Percentiles rank a stretch among this genome's conserved stretches.
Conservation (phyloP, 2,797 vertebrate species). For the Lemur catta region DNA sequence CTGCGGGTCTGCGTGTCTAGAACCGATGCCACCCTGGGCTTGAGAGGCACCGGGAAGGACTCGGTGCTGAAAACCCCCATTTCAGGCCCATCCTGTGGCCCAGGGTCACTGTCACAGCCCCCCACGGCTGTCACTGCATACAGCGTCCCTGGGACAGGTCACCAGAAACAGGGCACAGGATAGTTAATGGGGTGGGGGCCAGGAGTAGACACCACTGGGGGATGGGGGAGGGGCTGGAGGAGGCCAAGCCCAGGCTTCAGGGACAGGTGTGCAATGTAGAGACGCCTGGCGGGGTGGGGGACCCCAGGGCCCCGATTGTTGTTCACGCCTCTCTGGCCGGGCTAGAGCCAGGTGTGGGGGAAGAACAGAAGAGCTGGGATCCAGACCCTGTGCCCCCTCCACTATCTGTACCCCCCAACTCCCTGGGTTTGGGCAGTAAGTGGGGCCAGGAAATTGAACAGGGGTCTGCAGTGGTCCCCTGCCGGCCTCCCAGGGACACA, state of each 20-base stretch:
- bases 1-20: neutral
- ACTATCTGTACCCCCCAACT: neutral
- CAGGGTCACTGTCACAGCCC: accelerated
- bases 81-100: neutral
- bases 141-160: neutral
- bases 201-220: neutral
- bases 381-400: neutral
- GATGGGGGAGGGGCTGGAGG: neutral
- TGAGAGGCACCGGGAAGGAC: neutral
- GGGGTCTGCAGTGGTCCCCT: neutral
- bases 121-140: neutral
- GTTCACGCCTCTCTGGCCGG: neutral
- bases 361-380: neutral
- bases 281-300: neutral
- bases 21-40: neutral
- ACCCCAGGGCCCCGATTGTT: neutral
- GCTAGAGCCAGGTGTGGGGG: neutral
- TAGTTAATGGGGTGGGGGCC: neutral
- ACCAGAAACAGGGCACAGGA: neutral
- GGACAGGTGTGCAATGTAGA: neutral
- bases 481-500: neutral
- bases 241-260: neutral
- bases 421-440: neutral
- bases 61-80: neutral
- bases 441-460: neutral